Conservation (phyloP, 2,113 vertebrate genomes). For the Heterotis niloticus region DNA sequence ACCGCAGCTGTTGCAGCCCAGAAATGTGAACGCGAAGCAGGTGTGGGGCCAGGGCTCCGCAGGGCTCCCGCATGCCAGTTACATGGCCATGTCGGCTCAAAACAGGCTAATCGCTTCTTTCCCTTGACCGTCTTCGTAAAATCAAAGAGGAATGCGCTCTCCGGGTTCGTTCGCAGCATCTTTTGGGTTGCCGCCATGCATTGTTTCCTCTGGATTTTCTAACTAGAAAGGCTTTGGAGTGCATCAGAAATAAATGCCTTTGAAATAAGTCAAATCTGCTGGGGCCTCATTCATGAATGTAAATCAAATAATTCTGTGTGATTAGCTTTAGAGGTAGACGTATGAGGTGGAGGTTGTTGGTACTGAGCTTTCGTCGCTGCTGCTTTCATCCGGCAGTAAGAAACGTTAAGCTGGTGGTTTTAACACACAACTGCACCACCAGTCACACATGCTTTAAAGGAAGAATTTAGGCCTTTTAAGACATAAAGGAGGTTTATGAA, state of each 20-base stretch:
- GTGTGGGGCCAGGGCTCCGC: slow-evolving; percentile 22
- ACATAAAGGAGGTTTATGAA: too few relatives aligned
- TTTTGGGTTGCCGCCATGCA: too few relatives aligned
- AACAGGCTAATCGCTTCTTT: slow-evolving; percentile 37
- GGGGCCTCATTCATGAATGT: neutral
- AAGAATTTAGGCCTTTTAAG: too few relatives aligned
- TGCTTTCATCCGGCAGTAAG: neutral
- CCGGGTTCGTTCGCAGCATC: neutral
- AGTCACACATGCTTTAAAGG: too few relatives aligned
- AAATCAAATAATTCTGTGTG: neutral
- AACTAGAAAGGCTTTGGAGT: neutral
- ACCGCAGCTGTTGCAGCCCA: neutral
- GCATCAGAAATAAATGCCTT: neutral
- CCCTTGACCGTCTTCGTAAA: slow-evolving; percentile 27
- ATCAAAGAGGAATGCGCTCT: neutral
- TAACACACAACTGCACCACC: too few relatives aligned
- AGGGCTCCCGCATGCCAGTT: too few relatives aligned
- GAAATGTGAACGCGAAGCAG: slow-evolving; percentile 26
- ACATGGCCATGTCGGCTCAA: slow-evolving; percentile 39
- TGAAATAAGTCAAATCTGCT: too few relatives aligned
- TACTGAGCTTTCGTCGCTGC: neutral
- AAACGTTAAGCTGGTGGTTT: too few relatives aligned
- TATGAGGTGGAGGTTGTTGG: neutral
- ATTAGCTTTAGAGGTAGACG: neutral
- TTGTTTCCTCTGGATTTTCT: neutral